A percentile compares a stretch with the other conserved stretches of the same genome.
These are phyloP conservation scores for Alfaro cultratus DNA, from an alignment of 2,797 vertebrate species.

Conservation along the genomic window DNA sequence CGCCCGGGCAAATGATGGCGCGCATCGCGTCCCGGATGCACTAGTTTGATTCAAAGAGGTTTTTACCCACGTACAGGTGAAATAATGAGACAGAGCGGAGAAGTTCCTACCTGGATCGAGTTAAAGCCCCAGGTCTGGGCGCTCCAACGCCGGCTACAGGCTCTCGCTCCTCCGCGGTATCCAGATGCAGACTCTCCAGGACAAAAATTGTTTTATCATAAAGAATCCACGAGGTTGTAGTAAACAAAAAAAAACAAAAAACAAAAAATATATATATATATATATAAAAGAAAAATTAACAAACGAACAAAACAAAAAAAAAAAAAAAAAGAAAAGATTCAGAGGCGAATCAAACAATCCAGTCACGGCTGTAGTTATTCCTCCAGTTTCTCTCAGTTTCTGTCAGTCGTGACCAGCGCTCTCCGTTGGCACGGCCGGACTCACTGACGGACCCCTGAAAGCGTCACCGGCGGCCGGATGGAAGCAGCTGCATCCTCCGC, in stretches of 20 bases:
- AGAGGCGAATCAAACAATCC: conserved; percentile 64
- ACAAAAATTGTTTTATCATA: conserved; percentile 2
- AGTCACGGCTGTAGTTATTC: conserved; percentile 55
- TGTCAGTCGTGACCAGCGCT: conserved; percentile 60
- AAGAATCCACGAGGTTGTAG: conserved; percentile 63
- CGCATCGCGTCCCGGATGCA: conserved; percentile 32
- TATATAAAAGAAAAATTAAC: conserved; percentile 8
- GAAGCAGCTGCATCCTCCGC: conserved; percentile 59
- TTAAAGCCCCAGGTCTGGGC: conserved; percentile 62
- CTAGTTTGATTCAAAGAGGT: background rate
- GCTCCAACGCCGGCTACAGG: conserved; percentile 70
- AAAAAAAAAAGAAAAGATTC: conserved; percentile 23
- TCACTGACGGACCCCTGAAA: conserved; percentile 57
- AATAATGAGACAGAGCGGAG: conserved; percentile 11
- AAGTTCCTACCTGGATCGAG: conserved; percentile 78
- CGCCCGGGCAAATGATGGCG: conserved; percentile 12
- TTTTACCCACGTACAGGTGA: background rate
- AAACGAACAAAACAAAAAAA: conserved; percentile 18
- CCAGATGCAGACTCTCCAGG: conserved; percentile 57
- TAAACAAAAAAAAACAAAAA: conserved; percentile 5
- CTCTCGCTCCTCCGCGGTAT: conserved; percentile 64
- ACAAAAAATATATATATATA: too few relatives aligned
- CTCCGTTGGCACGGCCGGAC: conserved; percentile 56
- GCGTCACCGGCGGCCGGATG: conserved; percentile 28
- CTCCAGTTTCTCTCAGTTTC: conserved; percentile 57